Evolutionary conservation across 2,113 vertebrate genomes (phyloP).

Genomic region (Pleuronectes platessa): DNA sequence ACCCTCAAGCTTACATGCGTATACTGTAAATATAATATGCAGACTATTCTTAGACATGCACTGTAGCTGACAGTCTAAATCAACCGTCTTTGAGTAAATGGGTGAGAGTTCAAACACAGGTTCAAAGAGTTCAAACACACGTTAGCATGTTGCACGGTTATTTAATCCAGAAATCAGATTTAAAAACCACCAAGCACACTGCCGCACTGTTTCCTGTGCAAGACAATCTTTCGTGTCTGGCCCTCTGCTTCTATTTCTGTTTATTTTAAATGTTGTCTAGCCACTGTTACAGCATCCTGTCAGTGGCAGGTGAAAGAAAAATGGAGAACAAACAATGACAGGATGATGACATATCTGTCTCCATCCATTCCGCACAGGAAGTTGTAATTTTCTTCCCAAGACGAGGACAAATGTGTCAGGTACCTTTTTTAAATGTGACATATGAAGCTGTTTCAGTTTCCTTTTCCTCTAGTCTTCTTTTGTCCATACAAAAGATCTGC

Average conservation of each 20-base stretch:
- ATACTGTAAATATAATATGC: slow-evolving; percentile 7
- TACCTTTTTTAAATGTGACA: no score
- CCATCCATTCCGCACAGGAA: slow-evolving; percentile 13
- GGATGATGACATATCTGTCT: slow-evolving; percentile 8
- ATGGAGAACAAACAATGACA: slow-evolving; percentile 18
- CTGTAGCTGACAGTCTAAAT: neutral
- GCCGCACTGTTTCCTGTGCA: neutral
- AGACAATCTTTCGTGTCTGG: neutral
- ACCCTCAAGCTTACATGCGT: neutral
- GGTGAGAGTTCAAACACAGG: neutral
- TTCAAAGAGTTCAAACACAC: slow-evolving; percentile 8
- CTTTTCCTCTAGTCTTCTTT: no score
- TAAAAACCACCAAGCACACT: neutral
- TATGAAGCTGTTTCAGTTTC: no score
- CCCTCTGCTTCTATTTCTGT: neutral
- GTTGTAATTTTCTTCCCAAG: no score
- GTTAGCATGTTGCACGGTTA: neutral
- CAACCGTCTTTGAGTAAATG: neutral
- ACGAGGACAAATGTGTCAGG: no score
- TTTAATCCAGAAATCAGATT: neutral
- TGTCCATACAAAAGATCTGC: no score
- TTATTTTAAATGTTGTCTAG: neutral
- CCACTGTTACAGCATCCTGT: neutral
- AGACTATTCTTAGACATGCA: neutral
- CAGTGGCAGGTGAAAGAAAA: neutral